phyloP scores from a whole-genome alignment of 2,797 vertebrate species.

The Xerus rutilus region DNA sequence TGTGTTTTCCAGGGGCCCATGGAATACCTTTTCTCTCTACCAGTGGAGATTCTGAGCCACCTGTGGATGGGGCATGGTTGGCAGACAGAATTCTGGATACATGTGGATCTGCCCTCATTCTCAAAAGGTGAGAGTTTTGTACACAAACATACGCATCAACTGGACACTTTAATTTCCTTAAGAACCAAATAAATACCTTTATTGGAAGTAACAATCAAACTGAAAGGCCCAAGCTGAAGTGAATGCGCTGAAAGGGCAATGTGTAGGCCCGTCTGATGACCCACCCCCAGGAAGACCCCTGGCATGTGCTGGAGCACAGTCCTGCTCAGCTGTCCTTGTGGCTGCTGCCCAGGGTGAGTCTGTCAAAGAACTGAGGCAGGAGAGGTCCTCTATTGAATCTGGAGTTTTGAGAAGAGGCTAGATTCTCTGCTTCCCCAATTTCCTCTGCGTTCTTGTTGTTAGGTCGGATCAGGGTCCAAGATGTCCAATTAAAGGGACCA shows the following conservation, averaged over 20 bases:
- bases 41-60: background rate
- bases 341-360: background rate
- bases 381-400: fast-evolving
- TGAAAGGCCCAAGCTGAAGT: too few relatives aligned
- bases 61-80: background rate
- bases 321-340: background rate
- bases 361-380: background rate
- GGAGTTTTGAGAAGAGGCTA: too few relatives aligned
- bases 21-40: background rate
- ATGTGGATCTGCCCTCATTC: background rate
- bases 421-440: too few relatives aligned
- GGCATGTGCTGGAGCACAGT: background rate
- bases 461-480: too few relatives aligned
- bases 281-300: too few relatives aligned
- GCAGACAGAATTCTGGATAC: background rate
- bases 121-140: background rate
- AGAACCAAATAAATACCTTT: too few relatives aligned
- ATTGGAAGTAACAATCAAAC: too few relatives aligned
- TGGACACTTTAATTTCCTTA: background rate
- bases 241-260: too few relatives aligned
- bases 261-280: too few relatives aligned
- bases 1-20: background rate
- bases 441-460: too few relatives aligned
- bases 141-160: background rate
- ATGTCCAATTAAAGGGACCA: too few relatives aligned